These are phyloP conservation scores for Ctenomys sociabilis DNA, from an alignment of 2,113 vertebrate species.

Conservation along the genomic window DNA sequence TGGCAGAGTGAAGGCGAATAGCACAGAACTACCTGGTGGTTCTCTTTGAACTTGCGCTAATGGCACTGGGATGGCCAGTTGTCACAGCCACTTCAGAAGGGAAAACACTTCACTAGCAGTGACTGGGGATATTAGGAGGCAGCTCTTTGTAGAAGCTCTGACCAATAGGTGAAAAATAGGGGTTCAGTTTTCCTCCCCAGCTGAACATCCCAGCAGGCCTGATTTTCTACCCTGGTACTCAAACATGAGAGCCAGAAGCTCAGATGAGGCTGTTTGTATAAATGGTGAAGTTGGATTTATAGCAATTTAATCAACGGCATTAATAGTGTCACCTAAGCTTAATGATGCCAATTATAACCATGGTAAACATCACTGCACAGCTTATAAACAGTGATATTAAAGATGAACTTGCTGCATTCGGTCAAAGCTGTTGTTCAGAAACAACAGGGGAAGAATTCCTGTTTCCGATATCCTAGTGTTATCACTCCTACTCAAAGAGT, in stretches of 20 bases:
- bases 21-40: not conserved
- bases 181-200: not conserved
- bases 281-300: constrained; percentile 84
- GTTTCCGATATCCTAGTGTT: constrained; percentile 60
- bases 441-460: constrained; percentile 66
- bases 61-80: not conserved
- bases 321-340: constrained; percentile 89
- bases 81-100: not conserved
- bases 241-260: constrained; percentile 64
- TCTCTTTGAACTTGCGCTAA: not conserved
- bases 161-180: not conserved
- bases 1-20: not conserved
- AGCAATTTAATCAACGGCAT: constrained; percentile 88
- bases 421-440: constrained; percentile 76
- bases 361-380: constrained; percentile 85
- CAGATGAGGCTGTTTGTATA: constrained; percentile 82
- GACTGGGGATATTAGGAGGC: not conserved
- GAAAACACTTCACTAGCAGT: not conserved
- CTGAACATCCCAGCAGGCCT: not conserved
- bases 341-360: constrained; percentile 89
- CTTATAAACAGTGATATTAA: constrained; percentile 85
- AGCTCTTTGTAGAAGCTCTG: not conserved
- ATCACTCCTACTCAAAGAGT: constrained; percentile 71
- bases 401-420: constrained; percentile 84
- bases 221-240: constrained; percentile 28